phyloP scores from a whole-genome alignment of 2,797 vertebrate genomes.

The Mycteria americana region DNA sequence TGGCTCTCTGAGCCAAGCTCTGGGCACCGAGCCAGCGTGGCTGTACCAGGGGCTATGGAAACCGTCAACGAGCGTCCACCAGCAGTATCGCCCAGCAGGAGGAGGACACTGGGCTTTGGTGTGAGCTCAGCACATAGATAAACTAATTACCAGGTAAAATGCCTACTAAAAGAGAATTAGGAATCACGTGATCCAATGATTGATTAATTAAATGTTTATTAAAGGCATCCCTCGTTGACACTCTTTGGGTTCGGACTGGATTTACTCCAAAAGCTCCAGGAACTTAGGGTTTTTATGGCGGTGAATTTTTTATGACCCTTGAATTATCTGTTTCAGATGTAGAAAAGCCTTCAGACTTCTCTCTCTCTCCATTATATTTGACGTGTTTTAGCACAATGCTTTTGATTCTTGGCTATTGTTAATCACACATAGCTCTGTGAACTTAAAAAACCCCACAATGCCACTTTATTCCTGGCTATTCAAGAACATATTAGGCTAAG shows the following conservation, averaged over 20 bases:
- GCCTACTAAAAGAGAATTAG: background rate
- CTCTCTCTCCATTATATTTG: background rate
- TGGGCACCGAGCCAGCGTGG: accelerated
- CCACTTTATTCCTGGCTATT: background rate
- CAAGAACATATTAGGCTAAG: background rate
- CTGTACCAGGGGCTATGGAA: background rate
- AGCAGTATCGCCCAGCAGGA: background rate
- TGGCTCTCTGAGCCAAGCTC: background rate
- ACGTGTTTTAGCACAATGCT: background rate
- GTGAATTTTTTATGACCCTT: background rate
- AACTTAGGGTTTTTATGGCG: background rate
- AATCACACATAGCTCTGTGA: background rate
- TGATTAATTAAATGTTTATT: background rate
- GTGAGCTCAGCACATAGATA: background rate
- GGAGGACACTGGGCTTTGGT: background rate
- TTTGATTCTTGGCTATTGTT: background rate
- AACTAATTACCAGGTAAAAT: background rate
- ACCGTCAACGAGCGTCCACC: accelerated
- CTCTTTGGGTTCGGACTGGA: background rate
- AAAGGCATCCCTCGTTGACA: background rate
- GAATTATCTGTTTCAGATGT: background rate
- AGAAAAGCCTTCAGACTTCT: background rate
- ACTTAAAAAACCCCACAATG: background rate
- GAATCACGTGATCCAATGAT: background rate
- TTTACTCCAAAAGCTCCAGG: background rate